Conservation (phyloP, 2,888 invertebrate genomes). For the Trachelus troglodyta region DNA sequence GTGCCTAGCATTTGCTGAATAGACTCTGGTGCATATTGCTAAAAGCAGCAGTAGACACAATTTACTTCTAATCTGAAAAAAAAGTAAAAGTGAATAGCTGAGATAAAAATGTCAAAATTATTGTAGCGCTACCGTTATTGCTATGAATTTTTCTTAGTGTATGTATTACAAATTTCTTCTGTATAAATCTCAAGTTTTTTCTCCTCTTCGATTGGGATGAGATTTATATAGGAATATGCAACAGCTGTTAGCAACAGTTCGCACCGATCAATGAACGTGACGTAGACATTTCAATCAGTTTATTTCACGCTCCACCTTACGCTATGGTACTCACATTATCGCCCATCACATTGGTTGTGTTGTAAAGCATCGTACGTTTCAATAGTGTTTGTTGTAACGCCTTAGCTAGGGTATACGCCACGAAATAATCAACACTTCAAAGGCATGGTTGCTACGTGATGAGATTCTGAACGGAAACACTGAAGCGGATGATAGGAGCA, state of each 20-base stretch:
- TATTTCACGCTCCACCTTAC: not conserved
- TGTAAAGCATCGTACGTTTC: slow-evolving; percentile 3
- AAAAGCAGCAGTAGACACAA: slow-evolving; percentile 34
- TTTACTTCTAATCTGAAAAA: not conserved
- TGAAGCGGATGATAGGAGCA: slow-evolving; percentile 17
- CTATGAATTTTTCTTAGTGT: not conserved
- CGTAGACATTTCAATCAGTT: not conserved
- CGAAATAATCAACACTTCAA: slow-evolving; percentile 7
- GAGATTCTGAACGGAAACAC: slow-evolving; percentile 17
- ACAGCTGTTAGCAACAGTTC: slow-evolving; percentile 23
- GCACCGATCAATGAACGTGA: slow-evolving; percentile 2
- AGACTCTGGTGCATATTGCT: slow-evolving; percentile 34
- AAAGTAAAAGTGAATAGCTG: not conserved
- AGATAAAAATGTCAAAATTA: not conserved
- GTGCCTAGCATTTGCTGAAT: slow-evolving; percentile 25
- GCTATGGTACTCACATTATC: slow-evolving; percentile 15
- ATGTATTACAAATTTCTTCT: not conserved
- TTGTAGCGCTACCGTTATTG: not conserved
- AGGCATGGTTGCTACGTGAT: slow-evolving; percentile 16
- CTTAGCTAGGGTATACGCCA: not conserved
- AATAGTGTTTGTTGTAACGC: not conserved
- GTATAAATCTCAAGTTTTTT: not conserved
- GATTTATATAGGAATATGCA: slow-evolving; percentile 11
- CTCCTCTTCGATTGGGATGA: not conserved
- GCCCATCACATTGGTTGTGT: slow-evolving; percentile 8